phyloP scores from a whole-genome alignment of 1,140 invertebrate species.

The Antheraea pernyi region DNA sequence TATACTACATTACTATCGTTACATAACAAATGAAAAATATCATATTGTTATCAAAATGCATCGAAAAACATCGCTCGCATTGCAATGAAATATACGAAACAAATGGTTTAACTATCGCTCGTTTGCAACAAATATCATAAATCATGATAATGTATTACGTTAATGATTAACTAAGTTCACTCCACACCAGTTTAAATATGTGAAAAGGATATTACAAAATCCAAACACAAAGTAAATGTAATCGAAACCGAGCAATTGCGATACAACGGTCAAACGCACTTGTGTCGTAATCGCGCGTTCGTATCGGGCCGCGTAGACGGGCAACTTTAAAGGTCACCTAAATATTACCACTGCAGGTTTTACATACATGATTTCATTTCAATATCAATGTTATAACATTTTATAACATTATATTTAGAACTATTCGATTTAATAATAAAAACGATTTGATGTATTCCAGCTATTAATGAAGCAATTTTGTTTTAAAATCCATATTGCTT shows the following conservation, averaged over 20 bases:
- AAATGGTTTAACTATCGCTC: neutral
- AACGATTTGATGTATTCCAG: neutral
- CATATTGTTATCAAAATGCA: too few species aligned
- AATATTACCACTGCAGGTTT: neutral
- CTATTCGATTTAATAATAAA: neutral
- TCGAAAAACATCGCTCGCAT: neutral
- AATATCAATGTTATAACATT: neutral
- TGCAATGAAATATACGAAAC: neutral
- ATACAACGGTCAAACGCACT: neutral
- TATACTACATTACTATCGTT: too few species aligned
- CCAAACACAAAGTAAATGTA: neutral
- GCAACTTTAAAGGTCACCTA: neutral
- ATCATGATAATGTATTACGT: conserved; percentile 1
- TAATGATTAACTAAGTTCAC: neutral
- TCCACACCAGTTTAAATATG: conserved; percentile 2
- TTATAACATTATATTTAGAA: neutral
- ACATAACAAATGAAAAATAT: too few species aligned
- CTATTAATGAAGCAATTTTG: neutral
- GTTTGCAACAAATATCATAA: neutral
- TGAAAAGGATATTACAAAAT: conserved; percentile 1
- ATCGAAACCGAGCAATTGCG: neutral
- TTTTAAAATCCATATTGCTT: neutral
- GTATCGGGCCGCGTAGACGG: too few species aligned
- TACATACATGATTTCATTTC: neutral
- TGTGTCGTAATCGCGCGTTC: neutral